A percentile compares a stretch with the other conserved stretches of the same genome.
phyloP scores from a whole-genome alignment of 2,797 vertebrate species.

The Cygnus olor region DNA sequence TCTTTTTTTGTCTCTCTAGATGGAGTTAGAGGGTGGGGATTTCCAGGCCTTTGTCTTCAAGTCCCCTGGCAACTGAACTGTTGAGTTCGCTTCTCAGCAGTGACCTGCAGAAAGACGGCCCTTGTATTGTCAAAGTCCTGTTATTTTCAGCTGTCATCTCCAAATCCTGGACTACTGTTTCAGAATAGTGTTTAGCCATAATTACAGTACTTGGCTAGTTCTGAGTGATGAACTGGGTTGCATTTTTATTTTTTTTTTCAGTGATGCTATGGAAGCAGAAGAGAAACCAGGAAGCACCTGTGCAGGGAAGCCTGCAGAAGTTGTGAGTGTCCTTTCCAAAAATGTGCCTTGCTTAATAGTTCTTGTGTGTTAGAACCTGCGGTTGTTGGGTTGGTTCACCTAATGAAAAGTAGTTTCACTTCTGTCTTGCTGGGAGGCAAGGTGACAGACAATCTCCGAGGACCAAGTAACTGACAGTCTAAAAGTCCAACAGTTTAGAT shows the following conservation, averaged over 20 bases:
- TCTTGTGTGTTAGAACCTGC: rapidly evolving
- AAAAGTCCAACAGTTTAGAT: neutral
- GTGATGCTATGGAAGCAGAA: conserved; percentile 97
- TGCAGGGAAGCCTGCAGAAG: conserved; percentile 85
- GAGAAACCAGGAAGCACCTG: conserved; percentile 88
- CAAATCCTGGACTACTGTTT: neutral
- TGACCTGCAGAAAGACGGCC: neutral
- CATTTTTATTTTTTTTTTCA: conserved; percentile 75
- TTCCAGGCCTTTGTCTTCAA: neutral
- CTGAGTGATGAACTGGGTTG: neutral
- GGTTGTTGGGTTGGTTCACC: neutral
- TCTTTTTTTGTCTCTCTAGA: neutral
- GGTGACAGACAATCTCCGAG: neutral
- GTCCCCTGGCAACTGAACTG: neutral
- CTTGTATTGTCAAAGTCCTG: neutral
- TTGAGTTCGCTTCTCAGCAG: neutral
- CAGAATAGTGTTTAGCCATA: neutral
- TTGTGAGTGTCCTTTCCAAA: conserved; percentile 72
- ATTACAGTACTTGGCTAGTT: neutral
- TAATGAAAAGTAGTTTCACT: neutral
- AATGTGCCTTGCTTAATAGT: neutral
- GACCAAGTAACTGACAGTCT: neutral
- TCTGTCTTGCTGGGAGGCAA: neutral
- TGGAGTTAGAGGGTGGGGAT: neutral
- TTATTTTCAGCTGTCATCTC: neutral